Base-by-base conservation (phyloP, 1,140 invertebrate species). In the Bradynema listronoti region DNA sequence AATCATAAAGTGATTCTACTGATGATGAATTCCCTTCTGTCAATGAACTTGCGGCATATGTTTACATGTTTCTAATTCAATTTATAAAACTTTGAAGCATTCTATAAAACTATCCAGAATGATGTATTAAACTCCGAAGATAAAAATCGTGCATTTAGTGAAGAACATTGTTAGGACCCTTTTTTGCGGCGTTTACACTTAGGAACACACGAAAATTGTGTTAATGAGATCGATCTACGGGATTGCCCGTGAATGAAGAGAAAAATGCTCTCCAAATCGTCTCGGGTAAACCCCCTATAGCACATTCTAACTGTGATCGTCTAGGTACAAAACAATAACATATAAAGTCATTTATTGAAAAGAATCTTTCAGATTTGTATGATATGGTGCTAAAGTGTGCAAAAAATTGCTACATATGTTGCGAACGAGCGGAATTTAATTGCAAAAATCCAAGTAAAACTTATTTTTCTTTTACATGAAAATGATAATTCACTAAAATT, bases 381-480 rank as follows among this genome's bases (percentile, higher is more conserved):
- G 7, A 47, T 7, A 22, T 47, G 45, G 45, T 7, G 22, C 29
- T 47, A 29, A 9, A 47, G 7, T 47, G 7, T 29, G 22, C 7
- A 19, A 47, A 47, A 47, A 47, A 47, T 22, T 47, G 45, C 22
- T 47, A 9, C 29, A 7, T 47, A 7, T 47, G 45, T 22, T 47
- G 45, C 22, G 45, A 47, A 47, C 19, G 45, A 47, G 19, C 45
- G 22, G 45, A 47, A 22, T 47, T 47, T 29, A 47, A 7, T 29
- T 47, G 45, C 45, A 47, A 47, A 47, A 47, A 47, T 22, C 45
- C 45, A 9, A 47, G 45, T 47, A 47, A 47, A 19, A 39, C 36
- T 19, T 39, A 19, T 11, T 39, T 11, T 39, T 39, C 11, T 39
- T 11, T 39, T 39, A 39, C 19, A 39, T 39, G 19, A 19, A 39